Evolutionary conservation across 1,140 invertebrate species (phyloP), one percentile per base, ranked within the genome.

Genomic region (Lineus longissimus): DNA sequence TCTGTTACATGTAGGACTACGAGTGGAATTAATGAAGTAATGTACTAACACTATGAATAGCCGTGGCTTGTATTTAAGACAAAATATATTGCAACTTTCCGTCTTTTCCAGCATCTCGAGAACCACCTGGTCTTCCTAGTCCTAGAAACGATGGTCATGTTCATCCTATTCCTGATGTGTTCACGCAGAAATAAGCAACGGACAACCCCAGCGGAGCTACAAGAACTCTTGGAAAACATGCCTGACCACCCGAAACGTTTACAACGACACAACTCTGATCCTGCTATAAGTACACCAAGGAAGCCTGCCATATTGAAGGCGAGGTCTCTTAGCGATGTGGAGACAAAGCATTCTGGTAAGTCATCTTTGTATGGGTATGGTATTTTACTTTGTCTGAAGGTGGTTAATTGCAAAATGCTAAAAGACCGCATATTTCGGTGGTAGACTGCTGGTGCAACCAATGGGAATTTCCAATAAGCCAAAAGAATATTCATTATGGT

Each of bases 41-140:
- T n/a, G n/a, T n/a, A n/a, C n/a, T n/a, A n/a, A n/a, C n/a, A n/a
- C n/a, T n/a, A n/a, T n/a, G n/a, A n/a, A n/a, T n/a, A n/a, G n/a
- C n/a, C n/a, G n/a, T n/a, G n/a, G n/a, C n/a, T n/a, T n/a, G n/a
- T n/a, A n/a, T n/a, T n/a, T n/a, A n/a, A n/a, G n/a, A n/a, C n/a
- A n/a, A n/a, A n/a, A n/a, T n/a, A n/a, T n/a, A n/a, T n/a, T n/a
- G n/a, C n/a, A n/a, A n/a, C n/a, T n/a, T n/a, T n/a, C n/a, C n/a
- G n/a, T 67, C 68, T 82, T 83, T 68, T 84, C 85, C 59, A 84
- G 61, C 63, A 80, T 22, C 66, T 81, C 30, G 78, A 83, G 4
- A 83, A 86, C 58, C 85, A 87, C 63, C 73, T 83, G 2, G 66
- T 85, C 0, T 75, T 86, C 15, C 80, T 86, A 23, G 71, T 84